Evolutionary conservation across 2,797 vertebrate genomes (phyloP).

Genomic region (Sphaeramia orbicularis): DNA sequence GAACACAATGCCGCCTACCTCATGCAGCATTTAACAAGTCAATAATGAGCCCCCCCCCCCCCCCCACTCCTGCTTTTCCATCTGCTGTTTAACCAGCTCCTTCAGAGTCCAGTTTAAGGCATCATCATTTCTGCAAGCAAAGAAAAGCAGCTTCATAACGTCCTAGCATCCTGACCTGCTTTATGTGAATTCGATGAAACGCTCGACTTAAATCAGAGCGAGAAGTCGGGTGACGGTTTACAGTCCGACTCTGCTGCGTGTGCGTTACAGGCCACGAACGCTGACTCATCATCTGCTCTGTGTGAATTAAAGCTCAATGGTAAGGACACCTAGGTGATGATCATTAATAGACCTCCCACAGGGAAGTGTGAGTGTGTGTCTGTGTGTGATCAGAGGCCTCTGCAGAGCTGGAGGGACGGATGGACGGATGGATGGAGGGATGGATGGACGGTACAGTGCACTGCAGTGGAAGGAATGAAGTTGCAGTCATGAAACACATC

Average conservation of each 20-base stretch:
- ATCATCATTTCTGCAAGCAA: neutral
- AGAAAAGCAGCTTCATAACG: too few relatives aligned
- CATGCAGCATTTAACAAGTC: slow-evolving; percentile 76
- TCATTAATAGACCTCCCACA: slow-evolving; percentile 2
- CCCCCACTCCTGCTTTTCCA: neutral
- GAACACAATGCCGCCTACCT: slow-evolving; percentile 43
- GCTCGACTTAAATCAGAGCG: neutral
- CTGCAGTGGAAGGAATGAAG: slow-evolving; percentile 1
- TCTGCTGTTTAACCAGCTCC: slow-evolving; percentile 34
- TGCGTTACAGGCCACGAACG: neutral
- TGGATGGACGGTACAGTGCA: too few relatives aligned
- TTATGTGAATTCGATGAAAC: neutral
- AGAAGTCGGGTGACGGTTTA: too few relatives aligned
- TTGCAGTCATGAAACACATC: slow-evolving; percentile 21
- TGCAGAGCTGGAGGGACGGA: too few relatives aligned
- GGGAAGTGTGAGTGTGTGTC: neutral
- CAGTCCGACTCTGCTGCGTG: neutral
- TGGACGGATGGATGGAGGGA: too few relatives aligned
- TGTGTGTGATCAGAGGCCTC: too few relatives aligned
- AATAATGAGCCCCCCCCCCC: slow-evolving; percentile 17
- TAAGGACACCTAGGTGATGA: slow-evolving; percentile 63
- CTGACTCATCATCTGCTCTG: neutral
- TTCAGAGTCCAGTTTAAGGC: slow-evolving; percentile 32
- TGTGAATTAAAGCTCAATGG: slow-evolving; percentile 36
- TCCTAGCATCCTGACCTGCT: neutral